A percentile compares a stretch with the other conserved stretches of the same genome.
Conservation (phyloP, 2,113 vertebrate genomes). For the Labeo rohita region DNA sequence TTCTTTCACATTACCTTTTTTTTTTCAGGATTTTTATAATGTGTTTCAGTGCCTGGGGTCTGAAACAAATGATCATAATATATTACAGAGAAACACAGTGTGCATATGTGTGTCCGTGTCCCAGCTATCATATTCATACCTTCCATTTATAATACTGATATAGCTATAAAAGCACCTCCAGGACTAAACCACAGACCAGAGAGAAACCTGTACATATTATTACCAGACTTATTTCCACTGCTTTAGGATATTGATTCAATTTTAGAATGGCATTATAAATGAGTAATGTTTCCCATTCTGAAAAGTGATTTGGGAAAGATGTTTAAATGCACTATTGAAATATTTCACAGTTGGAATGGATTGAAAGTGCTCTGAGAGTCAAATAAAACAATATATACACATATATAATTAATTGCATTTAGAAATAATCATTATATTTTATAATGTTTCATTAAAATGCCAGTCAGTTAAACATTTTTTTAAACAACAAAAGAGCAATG, state of each 20-base stretch:
- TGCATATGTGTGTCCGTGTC: slow-evolving; percentile 31
- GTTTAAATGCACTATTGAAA: slow-evolving; percentile 11
- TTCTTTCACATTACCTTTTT: slow-evolving; percentile 10
- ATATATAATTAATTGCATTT: too few species aligned
- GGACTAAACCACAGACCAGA: not conserved
- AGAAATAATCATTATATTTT: not conserved
- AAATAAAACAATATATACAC: not conserved
- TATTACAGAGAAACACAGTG: slow-evolving; percentile 40
- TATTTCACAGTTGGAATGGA: not conserved
- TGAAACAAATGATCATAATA: slow-evolving; percentile 53
- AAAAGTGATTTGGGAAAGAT: slow-evolving; percentile 1
- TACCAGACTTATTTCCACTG: not conserved
- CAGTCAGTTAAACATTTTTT: not conserved
- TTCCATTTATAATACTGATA: slow-evolving; percentile 46
- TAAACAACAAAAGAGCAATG: not conserved
- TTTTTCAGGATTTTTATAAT: slow-evolving; percentile 41
- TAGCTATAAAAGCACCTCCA: slow-evolving; percentile 16
- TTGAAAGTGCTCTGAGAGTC: not conserved
- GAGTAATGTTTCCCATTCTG: not conserved
- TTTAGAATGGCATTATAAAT: slow-evolving; percentile 9
- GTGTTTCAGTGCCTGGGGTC: slow-evolving; percentile 46
- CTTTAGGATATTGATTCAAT: slow-evolving; percentile 20
- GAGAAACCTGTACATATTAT: slow-evolving; percentile 20
- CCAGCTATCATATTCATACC: slow-evolving; percentile 36
- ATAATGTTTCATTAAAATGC: not conserved